phyloP scores from a whole-genome alignment of 2,113 vertebrate species.

The Elaphurus davidianus region DNA sequence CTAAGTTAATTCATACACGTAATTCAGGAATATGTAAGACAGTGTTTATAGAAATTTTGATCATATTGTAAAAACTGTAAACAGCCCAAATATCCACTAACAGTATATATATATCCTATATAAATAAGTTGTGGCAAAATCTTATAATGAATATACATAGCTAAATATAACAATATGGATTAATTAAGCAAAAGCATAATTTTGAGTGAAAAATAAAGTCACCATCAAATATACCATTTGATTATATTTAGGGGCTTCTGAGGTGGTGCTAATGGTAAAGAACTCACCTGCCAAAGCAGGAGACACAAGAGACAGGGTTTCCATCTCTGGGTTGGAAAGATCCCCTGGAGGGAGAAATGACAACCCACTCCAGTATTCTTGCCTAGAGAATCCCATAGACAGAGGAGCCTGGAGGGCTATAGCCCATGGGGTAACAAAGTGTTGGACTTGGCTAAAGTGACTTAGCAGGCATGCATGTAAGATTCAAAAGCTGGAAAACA shows the following conservation, averaged over 20 bases:
- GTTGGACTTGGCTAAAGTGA: neutral
- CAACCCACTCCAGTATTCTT: neutral
- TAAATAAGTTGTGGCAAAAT: neutral
- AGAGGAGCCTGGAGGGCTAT: neutral
- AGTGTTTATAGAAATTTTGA: neutral
- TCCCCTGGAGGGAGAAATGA: neutral
- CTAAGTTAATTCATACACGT: neutral
- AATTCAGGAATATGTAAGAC: neutral
- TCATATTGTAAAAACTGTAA: neutral
- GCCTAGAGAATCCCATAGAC: neutral
- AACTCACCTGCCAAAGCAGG: neutral
- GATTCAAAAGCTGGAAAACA: neutral
- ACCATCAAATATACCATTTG: neutral
- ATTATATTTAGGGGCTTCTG: neutral
- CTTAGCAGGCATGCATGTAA: neutral
- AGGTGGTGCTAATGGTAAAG: neutral
- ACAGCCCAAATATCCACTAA: neutral
- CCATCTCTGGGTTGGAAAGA: neutral
- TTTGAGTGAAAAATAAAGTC: conserved; percentile 5
- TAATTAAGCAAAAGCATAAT: neutral
- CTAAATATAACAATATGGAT: neutral
- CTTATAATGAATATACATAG: neutral
- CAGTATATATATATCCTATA: neutral
- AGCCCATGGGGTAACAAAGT: neutral
- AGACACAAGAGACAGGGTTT: neutral